Evolutionary conservation across 2,797 vertebrate genomes (phyloP).

Genomic region (Xenentodon cancila): DNA sequence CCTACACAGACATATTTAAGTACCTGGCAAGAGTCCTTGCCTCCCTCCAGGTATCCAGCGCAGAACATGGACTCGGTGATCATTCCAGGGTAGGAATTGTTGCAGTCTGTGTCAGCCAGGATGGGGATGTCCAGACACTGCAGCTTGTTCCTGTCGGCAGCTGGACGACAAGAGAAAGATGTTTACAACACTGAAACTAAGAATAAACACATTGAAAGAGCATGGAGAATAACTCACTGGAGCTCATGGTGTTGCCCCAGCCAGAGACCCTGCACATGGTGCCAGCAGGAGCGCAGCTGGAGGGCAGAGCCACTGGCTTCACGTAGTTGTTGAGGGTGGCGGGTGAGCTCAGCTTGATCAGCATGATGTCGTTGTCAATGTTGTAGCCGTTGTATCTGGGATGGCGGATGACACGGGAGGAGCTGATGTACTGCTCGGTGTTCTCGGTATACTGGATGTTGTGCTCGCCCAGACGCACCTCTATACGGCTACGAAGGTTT

Average conservation of each 20-base stretch:
- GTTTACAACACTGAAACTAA: background rate
- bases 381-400: slow-evolving; percentile 54
- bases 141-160: slow-evolving; percentile 54
- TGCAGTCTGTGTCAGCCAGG: slow-evolving; percentile 56
- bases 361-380: slow-evolving; percentile 88
- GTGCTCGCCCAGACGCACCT: slow-evolving; percentile 31
- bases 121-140: slow-evolving; percentile 77
- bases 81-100: slow-evolving; percentile 70
- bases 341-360: slow-evolving; percentile 83
- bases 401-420: slow-evolving; percentile 74
- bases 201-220: background rate
- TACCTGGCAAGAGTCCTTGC: slow-evolving; percentile 79
- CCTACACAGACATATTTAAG: too few relatives aligned
- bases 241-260: slow-evolving; percentile 85
- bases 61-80: slow-evolving; percentile 75
- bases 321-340: slow-evolving; percentile 78
- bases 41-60: slow-evolving; percentile 75
- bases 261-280: slow-evolving; percentile 85
- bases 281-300: slow-evolving; percentile 71
- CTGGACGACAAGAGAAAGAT: slow-evolving; percentile 28
- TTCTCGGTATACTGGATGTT: background rate
- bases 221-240: slow-evolving; percentile 56
- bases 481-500: background rate
- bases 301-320: slow-evolving; percentile 80
- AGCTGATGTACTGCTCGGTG: slow-evolving; percentile 43